These are phyloP conservation scores for Rhysida immarginata DNA, from an alignment of 1,140 invertebrate species.

Conservation along the genomic window DNA sequence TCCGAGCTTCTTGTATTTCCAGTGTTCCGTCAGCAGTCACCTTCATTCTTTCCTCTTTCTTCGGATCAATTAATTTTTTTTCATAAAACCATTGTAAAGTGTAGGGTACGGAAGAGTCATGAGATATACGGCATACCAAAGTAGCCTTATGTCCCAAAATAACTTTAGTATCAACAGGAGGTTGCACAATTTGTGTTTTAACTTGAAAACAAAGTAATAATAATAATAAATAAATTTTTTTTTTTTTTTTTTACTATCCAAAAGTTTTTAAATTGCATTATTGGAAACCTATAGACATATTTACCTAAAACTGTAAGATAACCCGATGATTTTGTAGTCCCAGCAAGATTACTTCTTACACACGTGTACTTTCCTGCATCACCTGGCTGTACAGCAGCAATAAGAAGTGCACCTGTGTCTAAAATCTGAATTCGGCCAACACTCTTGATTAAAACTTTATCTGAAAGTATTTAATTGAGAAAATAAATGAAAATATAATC, in stretches of 20 bases:
- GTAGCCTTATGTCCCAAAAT: conserved; percentile 77
- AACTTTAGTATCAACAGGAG: conserved; percentile 74
- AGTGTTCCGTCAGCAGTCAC: conserved; percentile 32
- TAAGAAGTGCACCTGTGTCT: conserved; percentile 66
- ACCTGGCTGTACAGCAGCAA: conserved; percentile 60
- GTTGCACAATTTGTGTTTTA: conserved; percentile 78
- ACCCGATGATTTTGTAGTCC: conserved; percentile 62
- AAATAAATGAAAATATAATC: not conserved
- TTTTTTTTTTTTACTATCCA: not conserved
- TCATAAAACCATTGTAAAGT: conserved; percentile 83
- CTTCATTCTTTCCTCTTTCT: conserved; percentile 19
- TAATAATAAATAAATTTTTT: conserved; percentile 6
- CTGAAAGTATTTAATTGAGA: too few relatives aligned
- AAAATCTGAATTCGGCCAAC: conserved; percentile 58
- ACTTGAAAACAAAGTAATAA: conserved; percentile 38
- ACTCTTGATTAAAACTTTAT: conserved; percentile 23
- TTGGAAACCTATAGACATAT: conserved; percentile 14
- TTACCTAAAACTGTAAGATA: conserved; percentile 66
- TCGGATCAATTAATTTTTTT: conserved; percentile 47
- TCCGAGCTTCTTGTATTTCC: conserved; percentile 31
- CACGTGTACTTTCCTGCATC: conserved; percentile 84
- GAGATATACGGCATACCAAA: conserved; percentile 83
- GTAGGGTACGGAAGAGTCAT: conserved; percentile 76
- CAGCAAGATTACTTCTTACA: conserved; percentile 71
- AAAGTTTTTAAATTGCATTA: not conserved